Conservation (phyloP, 2,113 vertebrate species). For the Antechinus flavipes region DNA sequence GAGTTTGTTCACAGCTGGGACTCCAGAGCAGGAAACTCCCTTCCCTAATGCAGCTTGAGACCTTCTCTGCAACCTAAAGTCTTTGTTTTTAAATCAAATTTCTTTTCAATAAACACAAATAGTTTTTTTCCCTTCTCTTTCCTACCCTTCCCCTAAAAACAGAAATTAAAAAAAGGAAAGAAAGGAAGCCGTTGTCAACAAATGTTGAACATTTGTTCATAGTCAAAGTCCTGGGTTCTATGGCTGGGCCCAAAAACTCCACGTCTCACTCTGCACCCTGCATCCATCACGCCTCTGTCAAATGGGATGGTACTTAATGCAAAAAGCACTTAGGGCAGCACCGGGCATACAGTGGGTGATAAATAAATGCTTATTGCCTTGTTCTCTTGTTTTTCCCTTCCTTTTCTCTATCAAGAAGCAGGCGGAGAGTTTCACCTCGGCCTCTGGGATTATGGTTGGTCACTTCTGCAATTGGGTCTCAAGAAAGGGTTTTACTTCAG, state of each 20-base stretch:
- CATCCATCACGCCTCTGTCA: neutral
- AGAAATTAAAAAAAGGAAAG: neutral
- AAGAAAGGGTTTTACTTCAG: neutral
- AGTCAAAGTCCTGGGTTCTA: neutral
- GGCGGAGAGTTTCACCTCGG: neutral
- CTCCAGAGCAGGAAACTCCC: neutral
- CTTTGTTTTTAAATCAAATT: neutral
- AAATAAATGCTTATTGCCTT: neutral
- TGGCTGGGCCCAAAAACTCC: neutral
- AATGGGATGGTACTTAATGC: neutral
- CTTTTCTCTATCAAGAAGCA: neutral
- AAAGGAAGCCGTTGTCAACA: neutral
- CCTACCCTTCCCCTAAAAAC: neutral
- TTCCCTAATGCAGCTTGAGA: neutral
- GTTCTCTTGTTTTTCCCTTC: neutral
- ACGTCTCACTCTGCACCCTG: neutral
- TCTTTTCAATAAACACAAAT: neutral
- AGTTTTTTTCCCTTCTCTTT: neutral
- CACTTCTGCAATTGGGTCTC: neutral
- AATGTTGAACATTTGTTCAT: neutral
- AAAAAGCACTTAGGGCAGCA: neutral
- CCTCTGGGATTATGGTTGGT: neutral
- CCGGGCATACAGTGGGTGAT: neutral
- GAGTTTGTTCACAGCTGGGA: neutral
- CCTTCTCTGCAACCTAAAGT: neutral